A percentile compares a stretch with the other conserved stretches of the same genome.
Evolutionary conservation across 2,888 invertebrate species (phyloP).

Genomic region (Drosophila setosimentum): DNA sequence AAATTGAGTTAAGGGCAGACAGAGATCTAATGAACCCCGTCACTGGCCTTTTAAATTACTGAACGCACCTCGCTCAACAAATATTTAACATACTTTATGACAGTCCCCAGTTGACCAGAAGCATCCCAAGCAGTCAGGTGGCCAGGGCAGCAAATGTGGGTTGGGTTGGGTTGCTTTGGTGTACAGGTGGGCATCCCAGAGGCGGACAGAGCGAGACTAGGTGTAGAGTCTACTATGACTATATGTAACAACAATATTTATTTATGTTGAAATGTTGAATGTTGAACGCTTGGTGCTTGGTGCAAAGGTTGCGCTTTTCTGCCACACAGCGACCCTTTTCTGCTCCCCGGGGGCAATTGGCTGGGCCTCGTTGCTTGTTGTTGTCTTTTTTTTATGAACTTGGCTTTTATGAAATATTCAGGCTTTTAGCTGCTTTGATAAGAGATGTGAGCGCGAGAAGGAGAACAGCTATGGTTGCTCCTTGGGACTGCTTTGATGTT

Average conservation of each 20-base stretch:
- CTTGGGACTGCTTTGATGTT: slow-evolving; percentile 60
- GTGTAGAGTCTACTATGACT: slow-evolving; percentile 58
- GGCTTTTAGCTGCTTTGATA: slow-evolving; percentile 64
- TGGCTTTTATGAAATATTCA: slow-evolving; percentile 75
- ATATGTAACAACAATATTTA: slow-evolving; percentile 62
- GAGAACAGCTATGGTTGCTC: slow-evolving; percentile 10
- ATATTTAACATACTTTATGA: slow-evolving; percentile 76
- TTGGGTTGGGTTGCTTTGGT: background rate
- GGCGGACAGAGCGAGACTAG: slow-evolving; percentile 46
- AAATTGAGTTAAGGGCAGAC: slow-evolving; percentile 41
- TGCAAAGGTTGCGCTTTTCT: slow-evolving; percentile 70
- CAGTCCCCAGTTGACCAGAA: slow-evolving; percentile 60
- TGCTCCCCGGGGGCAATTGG: slow-evolving; percentile 63
- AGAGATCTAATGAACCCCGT: slow-evolving; percentile 53
- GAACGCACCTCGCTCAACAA: slow-evolving; percentile 66
- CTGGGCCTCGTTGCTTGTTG: slow-evolving; percentile 18
- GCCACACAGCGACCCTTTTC: slow-evolving; percentile 66
- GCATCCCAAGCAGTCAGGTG: slow-evolving; percentile 54
- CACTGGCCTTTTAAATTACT: slow-evolving; percentile 44
- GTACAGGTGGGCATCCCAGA: slow-evolving; percentile 31
- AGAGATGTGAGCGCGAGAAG: background rate
- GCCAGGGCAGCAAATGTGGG: background rate
- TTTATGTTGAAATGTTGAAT: slow-evolving; percentile 60
- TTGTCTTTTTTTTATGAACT: slow-evolving; percentile 65
- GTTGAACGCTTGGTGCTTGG: slow-evolving; percentile 44